Percentiles rank a stretch among this genome's conserved stretches.
Conservation (phyloP, 1,140 invertebrate genomes). For the Scaptomyza graminum region DNA sequence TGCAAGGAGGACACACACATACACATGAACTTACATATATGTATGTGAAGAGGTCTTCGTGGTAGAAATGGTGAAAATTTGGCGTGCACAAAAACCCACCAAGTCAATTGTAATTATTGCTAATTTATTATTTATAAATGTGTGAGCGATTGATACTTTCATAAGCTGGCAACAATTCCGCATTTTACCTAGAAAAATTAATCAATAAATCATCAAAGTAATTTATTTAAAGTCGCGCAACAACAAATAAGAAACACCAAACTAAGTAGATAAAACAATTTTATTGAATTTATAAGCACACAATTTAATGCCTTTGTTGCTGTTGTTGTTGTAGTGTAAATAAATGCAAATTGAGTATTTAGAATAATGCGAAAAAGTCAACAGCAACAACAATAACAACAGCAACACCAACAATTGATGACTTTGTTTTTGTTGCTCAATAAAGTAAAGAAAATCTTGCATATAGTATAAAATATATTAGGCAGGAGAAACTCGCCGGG, state of each 20-base stretch:
- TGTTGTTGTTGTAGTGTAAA: constrained; percentile 45
- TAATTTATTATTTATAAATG: constrained; percentile 41
- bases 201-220: constrained; percentile 77
- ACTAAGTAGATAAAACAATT: constrained; percentile 69
- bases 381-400: constrained; percentile 48
- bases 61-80: constrained; percentile 16
- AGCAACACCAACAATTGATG: constrained; percentile 52
- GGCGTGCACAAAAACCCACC: not conserved
- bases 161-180: constrained; percentile 51
- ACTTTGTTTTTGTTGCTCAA: constrained; percentile 68
- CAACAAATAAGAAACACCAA: constrained; percentile 35
- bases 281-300: constrained; percentile 78
- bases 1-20: constrained; percentile 29
- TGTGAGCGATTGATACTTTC: constrained; percentile 41
- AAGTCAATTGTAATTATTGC: constrained; percentile 39
- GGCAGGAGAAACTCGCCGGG: constrained; percentile 16
- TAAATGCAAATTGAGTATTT: constrained; percentile 79
- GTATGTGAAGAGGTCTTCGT: not conserved
- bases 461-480: constrained; percentile 73
- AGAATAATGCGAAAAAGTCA: constrained; percentile 55
- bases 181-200: constrained; percentile 73
- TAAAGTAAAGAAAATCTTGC: constrained; percentile 64
- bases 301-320: constrained; percentile 65
- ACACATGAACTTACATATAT: constrained; percentile 13
- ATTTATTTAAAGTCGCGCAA: constrained; percentile 31